Base-by-base conservation (phyloP, 2,113 vertebrate genomes). In the Caracal caracal region DNA sequence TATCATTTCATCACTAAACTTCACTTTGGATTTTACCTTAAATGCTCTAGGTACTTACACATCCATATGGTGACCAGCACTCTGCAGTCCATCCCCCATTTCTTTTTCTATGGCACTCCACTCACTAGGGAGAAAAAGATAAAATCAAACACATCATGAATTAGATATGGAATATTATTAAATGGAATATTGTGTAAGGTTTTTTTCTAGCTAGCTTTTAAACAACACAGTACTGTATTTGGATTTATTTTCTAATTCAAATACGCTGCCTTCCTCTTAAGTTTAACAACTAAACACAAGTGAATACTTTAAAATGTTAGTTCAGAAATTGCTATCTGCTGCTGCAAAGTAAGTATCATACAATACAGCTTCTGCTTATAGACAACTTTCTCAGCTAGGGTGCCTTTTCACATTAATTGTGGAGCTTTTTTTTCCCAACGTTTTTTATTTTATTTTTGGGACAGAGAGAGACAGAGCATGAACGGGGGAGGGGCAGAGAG, bases 41-140 rank as follows among this genome's bases (percentile, higher is more conserved):
- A 2, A 33, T 49, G 24, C 19, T 56, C 47, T 16, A 17, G 37
- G 73, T 96, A 99, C 99, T 99, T 98, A 99, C 99, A 99, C 99
- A 66, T 99, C 99, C 99, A 99, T 99, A 94, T 99, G 99, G 98
- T 99, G 99, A 37, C 99, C 99, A 26, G 99, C 99, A 97, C 99
- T 99, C 98, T 99, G 99, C 78, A 99, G 98, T 47, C 99, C 99
- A 85, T 99, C 99, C 35, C 99, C 99, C 99, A 99, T 99, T 98
- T 99, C 99, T 97, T 98, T 99, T 97, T 99, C 99, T 95, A 99
- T 99, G 93, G 99, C 99, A 85, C 99, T 99, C 99, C 99, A 99
- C 97, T 99, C 99, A 97, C 99, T 99, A 98, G 95, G 95, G 89
- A 97, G 97, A 97, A 97, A 98, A 98, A 98, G 96, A 98, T 0